Conservation (phyloP, 2,888 invertebrate genomes). For the Aquatica leii region DNA sequence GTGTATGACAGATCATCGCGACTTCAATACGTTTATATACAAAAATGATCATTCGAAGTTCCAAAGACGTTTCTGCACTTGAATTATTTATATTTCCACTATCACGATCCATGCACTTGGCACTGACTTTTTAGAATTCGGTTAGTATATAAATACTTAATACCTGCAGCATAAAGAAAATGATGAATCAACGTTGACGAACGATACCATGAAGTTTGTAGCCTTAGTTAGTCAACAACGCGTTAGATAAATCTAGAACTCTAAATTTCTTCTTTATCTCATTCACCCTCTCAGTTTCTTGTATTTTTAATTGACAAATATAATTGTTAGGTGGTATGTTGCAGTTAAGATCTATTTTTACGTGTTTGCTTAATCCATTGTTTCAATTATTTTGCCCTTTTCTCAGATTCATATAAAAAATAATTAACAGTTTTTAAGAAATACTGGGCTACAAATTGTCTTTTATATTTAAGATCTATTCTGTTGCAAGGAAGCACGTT, state of each 20-base stretch:
- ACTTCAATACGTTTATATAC: conserved; percentile 27
- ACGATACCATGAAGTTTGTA: not conserved
- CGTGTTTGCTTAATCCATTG: too few species aligned
- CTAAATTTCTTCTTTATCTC: not conserved
- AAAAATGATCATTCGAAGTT: conserved; percentile 24
- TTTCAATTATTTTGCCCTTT: too few species aligned
- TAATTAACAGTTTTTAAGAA: too few species aligned
- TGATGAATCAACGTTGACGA: not conserved
- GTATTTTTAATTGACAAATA: too few species aligned
- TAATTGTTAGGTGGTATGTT: too few species aligned
- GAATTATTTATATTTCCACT: conserved; percentile 16
- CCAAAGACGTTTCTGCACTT: conserved; percentile 22
- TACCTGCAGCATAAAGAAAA: not conserved
- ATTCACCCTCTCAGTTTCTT: too few species aligned
- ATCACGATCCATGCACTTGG: conserved; percentile 30
- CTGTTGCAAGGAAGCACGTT: too few species aligned
- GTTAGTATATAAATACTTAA: conserved; percentile 9
- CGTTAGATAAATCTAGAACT: not conserved
- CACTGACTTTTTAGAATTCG: conserved; percentile 17
- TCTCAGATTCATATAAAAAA: too few species aligned
- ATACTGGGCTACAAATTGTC: too few species aligned
- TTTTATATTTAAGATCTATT: too few species aligned
- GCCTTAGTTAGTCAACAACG: not conserved
- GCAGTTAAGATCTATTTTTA: too few species aligned
- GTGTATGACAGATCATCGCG: conserved; percentile 20